Evolutionary conservation across 2,888 invertebrate genomes (phyloP).

Genomic region (Labia minor): DNA sequence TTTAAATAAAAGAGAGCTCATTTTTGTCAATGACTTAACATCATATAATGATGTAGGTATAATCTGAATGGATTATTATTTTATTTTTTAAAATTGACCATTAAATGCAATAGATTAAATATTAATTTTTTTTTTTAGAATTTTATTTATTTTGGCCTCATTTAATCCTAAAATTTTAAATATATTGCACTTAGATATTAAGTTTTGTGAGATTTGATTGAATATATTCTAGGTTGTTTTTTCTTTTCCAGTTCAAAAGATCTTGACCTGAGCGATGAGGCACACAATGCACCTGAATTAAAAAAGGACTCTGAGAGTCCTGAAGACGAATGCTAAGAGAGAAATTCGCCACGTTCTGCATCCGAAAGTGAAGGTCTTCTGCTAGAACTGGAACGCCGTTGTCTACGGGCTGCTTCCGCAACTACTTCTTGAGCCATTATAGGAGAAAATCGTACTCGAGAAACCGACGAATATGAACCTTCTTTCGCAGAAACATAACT

Average conservation of each 20-base stretch:
- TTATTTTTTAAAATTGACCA: background rate
- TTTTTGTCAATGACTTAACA: background rate
- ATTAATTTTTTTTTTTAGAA: background rate
- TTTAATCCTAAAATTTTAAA: slow-evolving; percentile 1
- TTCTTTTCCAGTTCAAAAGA: background rate
- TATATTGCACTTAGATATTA: slow-evolving; percentile 13
- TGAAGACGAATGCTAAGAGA: background rate
- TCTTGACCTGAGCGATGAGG: background rate
- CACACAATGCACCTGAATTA: background rate
- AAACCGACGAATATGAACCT: slow-evolving; percentile 53
- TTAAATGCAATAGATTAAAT: background rate
- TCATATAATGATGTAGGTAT: background rate
- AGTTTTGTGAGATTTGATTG: background rate
- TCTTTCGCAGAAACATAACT: slow-evolving; percentile 81
- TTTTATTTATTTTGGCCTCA: background rate
- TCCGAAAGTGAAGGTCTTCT: slow-evolving; percentile 23
- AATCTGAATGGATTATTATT: background rate
- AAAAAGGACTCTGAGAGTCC: background rate
- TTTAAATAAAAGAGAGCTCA: background rate
- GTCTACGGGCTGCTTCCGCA: slow-evolving; percentile 35
- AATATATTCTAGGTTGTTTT: background rate
- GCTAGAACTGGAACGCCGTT: slow-evolving; percentile 31
- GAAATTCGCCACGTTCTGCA: slow-evolving; percentile 13
- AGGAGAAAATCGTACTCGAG: slow-evolving; percentile 67
- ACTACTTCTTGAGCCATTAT: slow-evolving; percentile 42